Percentiles rank a stretch among this genome's conserved stretches.
These are phyloP conservation scores for Propithecus coquereli DNA, from an alignment of 2,113 vertebrate genomes.

Conservation along the genomic window DNA sequence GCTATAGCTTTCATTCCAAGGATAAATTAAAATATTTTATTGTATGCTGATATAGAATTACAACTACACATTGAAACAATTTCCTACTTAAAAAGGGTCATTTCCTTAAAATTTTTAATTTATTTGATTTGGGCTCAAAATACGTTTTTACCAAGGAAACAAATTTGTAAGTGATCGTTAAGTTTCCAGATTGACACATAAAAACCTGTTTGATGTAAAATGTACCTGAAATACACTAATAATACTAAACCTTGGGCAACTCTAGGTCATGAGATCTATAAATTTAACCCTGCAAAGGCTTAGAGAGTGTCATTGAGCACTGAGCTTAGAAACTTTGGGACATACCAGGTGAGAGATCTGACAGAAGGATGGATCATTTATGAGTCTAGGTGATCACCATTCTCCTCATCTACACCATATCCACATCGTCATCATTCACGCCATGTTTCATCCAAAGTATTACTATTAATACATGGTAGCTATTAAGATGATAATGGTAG, in stretches of 20 bases:
- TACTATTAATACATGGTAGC: background rate
- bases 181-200: conserved; percentile 34
- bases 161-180: conserved; percentile 57
- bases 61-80: conserved; percentile 61
- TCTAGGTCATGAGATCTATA: background rate
- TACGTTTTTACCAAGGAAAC: conserved; percentile 41
- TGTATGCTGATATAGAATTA: conserved; percentile 46
- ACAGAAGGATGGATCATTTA: background rate
- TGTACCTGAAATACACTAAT: conserved; percentile 20
- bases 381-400: background rate
- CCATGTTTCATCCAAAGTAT: background rate
- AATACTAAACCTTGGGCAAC: background rate
- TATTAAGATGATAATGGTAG: background rate
- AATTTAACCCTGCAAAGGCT: background rate
- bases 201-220: conserved; percentile 53
- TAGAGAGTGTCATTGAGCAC: background rate
- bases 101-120: conserved; percentile 56
- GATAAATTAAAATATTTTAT: conserved; percentile 52
- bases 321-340: background rate
- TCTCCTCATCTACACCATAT: background rate
- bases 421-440: background rate
- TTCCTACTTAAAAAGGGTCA: conserved; percentile 30
- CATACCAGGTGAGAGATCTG: background rate
- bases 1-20: conserved; percentile 49
- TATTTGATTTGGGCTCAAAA: conserved; percentile 61